These are phyloP conservation scores for Parotocinclus haroldoi DNA, from an alignment of 2,797 vertebrate species.

Conservation along the genomic window DNA sequence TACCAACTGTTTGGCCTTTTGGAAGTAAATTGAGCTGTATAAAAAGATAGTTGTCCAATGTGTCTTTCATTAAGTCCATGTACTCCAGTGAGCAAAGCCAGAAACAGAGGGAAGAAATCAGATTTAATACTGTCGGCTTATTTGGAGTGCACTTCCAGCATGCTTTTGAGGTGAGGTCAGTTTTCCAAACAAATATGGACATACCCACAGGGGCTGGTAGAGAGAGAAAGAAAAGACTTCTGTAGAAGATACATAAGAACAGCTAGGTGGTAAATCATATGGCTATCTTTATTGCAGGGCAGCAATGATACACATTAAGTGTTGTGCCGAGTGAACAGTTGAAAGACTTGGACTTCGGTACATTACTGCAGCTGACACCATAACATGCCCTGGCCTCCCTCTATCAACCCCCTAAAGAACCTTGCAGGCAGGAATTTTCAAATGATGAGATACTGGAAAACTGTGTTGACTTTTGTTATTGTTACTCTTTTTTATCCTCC, in stretches of 20 bases:
- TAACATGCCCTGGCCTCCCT: conserved; percentile 39
- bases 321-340: conserved; percentile 33
- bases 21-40: conserved; percentile 9
- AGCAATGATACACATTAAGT: conserved; percentile 30
- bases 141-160: conserved; percentile 40
- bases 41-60: conserved; percentile 35
- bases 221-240: conserved; percentile 27
- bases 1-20: conserved; percentile 46
- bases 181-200: conserved; percentile 53
- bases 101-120: conserved; percentile 44
- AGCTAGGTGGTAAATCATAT: conserved; percentile 43
- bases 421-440: conserved; percentile 44
- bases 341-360: conserved; percentile 33
- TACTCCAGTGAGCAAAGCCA: conserved; percentile 42
- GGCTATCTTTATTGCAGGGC: not conserved
- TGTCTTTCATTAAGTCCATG: conserved; percentile 50
- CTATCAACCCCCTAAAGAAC: conserved; percentile 33
- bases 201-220: conserved; percentile 36
- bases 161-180: conserved; percentile 61
- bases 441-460: conserved; percentile 51
- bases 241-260: conserved; percentile 26
- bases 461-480: conserved; percentile 19
- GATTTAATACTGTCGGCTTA: conserved; percentile 45
- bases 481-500: conserved; percentile 18
- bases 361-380: conserved; percentile 17